Evolutionary conservation across 2,888 invertebrate species (phyloP), one percentile per base, ranked within the genome.

Genomic region (Hirtodrosophila trivittata): DNA sequence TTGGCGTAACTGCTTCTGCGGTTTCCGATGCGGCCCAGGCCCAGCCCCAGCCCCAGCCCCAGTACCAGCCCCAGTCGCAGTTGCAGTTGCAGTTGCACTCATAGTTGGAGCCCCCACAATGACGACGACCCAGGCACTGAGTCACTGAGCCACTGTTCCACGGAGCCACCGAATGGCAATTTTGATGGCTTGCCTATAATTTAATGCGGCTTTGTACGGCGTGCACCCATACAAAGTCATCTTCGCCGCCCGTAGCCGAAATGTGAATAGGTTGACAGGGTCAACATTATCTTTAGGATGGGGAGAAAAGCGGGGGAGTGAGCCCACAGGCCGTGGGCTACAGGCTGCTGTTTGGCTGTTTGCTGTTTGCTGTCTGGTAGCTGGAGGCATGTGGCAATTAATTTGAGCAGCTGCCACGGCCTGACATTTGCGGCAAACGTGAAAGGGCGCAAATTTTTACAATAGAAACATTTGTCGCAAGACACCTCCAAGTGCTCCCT

Each of bases 231-330:
- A 69, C 69, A 74, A 57, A 74, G 74, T 65, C 82, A 63, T 81
- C 75, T 70, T 59, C 55, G 39, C 18, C 4, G 59, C 55, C 35
- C 16, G 35, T 25, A 43, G 60, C 47, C 56, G 55, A 83, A 83
- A 77, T 83, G 77, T 83, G 83, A 77, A 77, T 66, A 78, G 83
- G 83, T 77, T 77, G 71, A 55, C 67, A 67, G 80, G 77, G 77
- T 78, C 83, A 75, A 56, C 73, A 47, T 59, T 66, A 57, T 42
- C 45, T 66, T 16, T 10, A 8, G 2, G 35, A 14, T 9, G 16
- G 12, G 9, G 12, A 12, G 4, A 37, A 39, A 30, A 30, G 45
- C 4, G 6, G 18, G 42, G 14, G 12, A 26, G 12, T 16, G 37
- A 33, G 33, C 5, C 5, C 6, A 5, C 13, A 9, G 16, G 51